Evolutionary conservation across 2,797 vertebrate genomes (phyloP), one percentile per base, ranked within the genome.

Genomic region (Paguma larvata): DNA sequence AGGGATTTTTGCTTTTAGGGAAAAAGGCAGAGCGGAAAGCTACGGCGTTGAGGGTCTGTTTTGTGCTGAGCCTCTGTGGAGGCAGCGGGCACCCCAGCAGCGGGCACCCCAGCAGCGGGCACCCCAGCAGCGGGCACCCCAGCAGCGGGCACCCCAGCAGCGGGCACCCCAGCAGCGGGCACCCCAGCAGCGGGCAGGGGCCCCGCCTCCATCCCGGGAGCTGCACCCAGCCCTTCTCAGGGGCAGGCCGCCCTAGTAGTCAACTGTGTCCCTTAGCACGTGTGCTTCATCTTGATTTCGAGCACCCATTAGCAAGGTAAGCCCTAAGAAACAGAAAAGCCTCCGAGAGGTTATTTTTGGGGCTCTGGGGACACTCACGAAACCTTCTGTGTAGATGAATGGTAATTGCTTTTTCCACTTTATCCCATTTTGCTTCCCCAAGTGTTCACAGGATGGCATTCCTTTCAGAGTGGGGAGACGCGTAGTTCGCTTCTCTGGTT

Each of bases 241-340:
- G 27, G 73, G 15, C 32, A 23, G 48, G 30, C 30, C 6, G 6
- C 77, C 32, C 32, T 13, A 2, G 77, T 11, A 23, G 53, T 14
- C 3, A 0, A n/a, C 77, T 4, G 48, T 5, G 18, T 34, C 48
- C 2, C 0, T 27, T 27, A 48, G 27, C 4, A 2, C 2, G 8
- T 23, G 46, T 8, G 77, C 77, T 53, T n/a, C 7, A 14, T 23
- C 32, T 34, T 11, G 32, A 79, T 6, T 34, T 1, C n/a, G 19
- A 1, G 11, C 18, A 23, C 13, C 48, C 48, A 12, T 13, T 14
- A 53, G 77, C 77, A 34, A 51, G 46, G 51, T 4, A 23, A 32
- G 48, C 30, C 48, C 77, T 53, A 23, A 6, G 30, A 18, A 34
- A 15, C 19, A 79, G 32, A 53, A 48, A 78, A 8, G 75, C 75